A percentile compares a stretch with the other conserved stretches of the same genome.
Conservation (phyloP, 2,113 vertebrate species). For the Oostethus manadensis region DNA sequence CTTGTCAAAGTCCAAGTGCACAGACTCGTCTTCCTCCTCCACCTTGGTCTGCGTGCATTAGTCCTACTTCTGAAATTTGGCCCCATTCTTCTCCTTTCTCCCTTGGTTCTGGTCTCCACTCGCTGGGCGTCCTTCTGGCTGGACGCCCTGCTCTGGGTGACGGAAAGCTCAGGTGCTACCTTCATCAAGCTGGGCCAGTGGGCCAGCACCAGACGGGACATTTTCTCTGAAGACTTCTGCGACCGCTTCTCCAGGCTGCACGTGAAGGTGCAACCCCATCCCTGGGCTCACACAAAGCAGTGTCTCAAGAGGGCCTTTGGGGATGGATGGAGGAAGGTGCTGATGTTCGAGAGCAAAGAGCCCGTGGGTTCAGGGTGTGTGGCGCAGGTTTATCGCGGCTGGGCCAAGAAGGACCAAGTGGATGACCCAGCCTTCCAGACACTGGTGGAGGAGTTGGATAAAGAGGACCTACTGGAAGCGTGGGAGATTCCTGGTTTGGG, state of each 20-base stretch:
- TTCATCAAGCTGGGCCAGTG: slow-evolving; percentile 93
- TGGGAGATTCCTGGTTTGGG: slow-evolving; percentile 75
- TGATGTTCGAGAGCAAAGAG: slow-evolving; percentile 79
- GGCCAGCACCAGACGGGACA: slow-evolving; percentile 90
- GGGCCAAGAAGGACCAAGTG: slow-evolving; percentile 69
- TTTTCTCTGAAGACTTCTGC: slow-evolving; percentile 86
- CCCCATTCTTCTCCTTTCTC: slow-evolving; percentile 81
- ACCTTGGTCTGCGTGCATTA: slow-evolving; percentile 74
- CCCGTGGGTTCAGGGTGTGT: slow-evolving; percentile 90
- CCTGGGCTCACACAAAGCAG: slow-evolving; percentile 82
- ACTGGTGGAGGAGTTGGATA: slow-evolving; percentile 45
- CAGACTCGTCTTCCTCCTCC: slow-evolving; percentile 62
- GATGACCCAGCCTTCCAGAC: slow-evolving; percentile 56
- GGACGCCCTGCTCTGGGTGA: slow-evolving; percentile 80
- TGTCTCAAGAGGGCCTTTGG: slow-evolving; percentile 82
- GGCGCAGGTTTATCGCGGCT: slow-evolving; percentile 90
- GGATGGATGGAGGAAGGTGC: slow-evolving; percentile 73
- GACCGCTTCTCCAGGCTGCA: slow-evolving; percentile 83
- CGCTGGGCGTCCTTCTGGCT: slow-evolving; percentile 71
- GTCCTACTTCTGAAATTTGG: slow-evolving; percentile 80
- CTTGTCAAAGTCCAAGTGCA: slow-evolving; percentile 69
- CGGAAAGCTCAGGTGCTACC: slow-evolving; percentile 83
- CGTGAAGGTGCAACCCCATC: slow-evolving; percentile 79
- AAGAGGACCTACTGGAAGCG: slow-evolving; percentile 66
- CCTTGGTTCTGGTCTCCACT: slow-evolving; percentile 74